Base-by-base conservation (phyloP, 2,797 vertebrate genomes). In the Heliangelus exortis region DNA sequence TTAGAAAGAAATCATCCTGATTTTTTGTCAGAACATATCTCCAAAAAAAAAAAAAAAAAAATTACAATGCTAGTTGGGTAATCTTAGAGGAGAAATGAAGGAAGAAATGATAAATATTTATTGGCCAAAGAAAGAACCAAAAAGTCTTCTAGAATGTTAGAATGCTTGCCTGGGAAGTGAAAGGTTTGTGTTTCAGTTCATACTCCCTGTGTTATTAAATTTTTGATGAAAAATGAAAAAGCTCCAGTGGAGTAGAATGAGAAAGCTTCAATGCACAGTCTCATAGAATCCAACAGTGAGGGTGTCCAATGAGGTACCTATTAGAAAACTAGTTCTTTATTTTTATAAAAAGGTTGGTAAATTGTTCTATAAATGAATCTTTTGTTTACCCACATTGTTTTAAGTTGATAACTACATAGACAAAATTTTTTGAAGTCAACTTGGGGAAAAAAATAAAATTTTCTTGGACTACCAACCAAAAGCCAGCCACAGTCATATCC, bases 401-500 rank as follows among this genome's bases (percentile, higher is more conserved):
- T 79, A 8, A 54, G 58, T 79, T 47, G 8, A 14, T 54, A 85
- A 54, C 12, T 58, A 25, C 50, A 50, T 12, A 51, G 33, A 66
- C 6, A 78, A 74, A 57, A 57, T 12, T 20, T 1, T 58, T 47
- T 57, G 4, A 48, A 50, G 10, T 29, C 6, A 47, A 11, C 58
- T 41, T 72, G 21, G 17, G 22, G 55, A 65, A 41, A 51, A 41
- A 4, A 14, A 21, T 3, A 33, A 69, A 62, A 57, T 11, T 19
- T 29, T 73, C 61, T 61, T 26, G 19, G 74, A 57, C 4, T 77
- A 55, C 3, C 20, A 51, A 12, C 12, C 28, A 36, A 61, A 84
- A 91, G 4, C 6, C 26, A 53, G 0, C 34, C 2, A 0, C 2
- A 0, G 5, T 41, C 50, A 78, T 25, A 50, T 28, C 12, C 20